A percentile compares a stretch with the other conserved stretches of the same genome.
Conservation (phyloP, 30 jellyfish, hydroid and myxozoan species). For the Aurelia sp. region DNA sequence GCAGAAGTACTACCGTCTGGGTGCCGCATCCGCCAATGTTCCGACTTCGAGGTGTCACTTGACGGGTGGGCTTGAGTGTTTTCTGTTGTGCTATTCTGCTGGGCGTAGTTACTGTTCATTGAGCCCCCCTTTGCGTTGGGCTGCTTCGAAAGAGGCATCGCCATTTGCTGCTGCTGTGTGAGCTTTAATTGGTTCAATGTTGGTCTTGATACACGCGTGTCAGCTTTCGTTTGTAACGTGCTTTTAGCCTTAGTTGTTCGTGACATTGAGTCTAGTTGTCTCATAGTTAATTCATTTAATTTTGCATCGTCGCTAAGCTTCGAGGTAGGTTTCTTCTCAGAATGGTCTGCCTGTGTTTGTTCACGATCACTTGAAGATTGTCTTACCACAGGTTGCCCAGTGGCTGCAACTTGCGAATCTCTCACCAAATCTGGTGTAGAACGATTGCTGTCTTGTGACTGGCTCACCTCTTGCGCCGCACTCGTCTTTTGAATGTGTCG, state of each 20-base stretch:
- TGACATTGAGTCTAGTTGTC: conserved; percentile 82
- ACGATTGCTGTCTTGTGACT: conserved; percentile 43
- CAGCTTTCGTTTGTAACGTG: conserved; percentile 66
- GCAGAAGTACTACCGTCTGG: conserved; percentile 5
- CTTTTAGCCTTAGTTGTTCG: conserved; percentile 59
- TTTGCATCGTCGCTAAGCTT: conserved; percentile 35
- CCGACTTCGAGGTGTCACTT: conserved; percentile 20
- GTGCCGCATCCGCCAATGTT: neutral
- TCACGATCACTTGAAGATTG: conserved; percentile 20
- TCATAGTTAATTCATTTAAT: conserved; percentile 77
- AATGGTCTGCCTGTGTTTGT: conserved; percentile 31
- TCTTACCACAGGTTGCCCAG: conserved; percentile 22
- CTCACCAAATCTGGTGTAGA: conserved; percentile 49
- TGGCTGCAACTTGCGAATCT: conserved; percentile 16
- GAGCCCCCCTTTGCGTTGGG: conserved; percentile 7
- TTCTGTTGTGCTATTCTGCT: neutral
- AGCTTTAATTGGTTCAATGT: conserved; percentile 86
- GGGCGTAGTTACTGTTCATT: neutral
- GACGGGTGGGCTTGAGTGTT: neutral
- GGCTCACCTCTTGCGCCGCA: conserved; percentile 31
- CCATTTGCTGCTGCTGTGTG: conserved; percentile 92
- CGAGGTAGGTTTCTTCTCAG: conserved; percentile 47
- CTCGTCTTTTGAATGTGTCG: conserved; percentile 54
- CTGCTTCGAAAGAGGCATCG: conserved; percentile 7
- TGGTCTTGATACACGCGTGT: conserved; percentile 81